These are phyloP conservation scores for Panthera leo DNA, from an alignment of 2,113 vertebrate species.

Conservation along the genomic window DNA sequence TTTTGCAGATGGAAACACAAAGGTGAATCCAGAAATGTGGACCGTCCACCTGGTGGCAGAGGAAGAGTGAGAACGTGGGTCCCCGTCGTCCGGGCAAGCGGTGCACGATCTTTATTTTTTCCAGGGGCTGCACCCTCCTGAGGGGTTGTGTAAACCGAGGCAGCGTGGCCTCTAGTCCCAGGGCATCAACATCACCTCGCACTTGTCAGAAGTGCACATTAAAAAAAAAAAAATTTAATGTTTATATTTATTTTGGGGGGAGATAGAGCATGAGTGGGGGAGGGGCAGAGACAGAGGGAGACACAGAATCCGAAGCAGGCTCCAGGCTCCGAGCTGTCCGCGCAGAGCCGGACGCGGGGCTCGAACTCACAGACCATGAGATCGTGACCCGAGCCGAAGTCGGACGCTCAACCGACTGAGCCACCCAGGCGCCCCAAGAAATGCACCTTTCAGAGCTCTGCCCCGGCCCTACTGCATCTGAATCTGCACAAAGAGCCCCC, in stretches of 20 bases:
- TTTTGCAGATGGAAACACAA: background rate
- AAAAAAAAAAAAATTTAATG: no score
- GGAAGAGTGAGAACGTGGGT: background rate
- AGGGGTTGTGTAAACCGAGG: accelerated
- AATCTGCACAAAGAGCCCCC: background rate
- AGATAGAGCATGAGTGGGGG: no score
- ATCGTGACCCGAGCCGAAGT: no score
- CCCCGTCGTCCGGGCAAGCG: background rate
- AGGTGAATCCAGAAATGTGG: background rate
- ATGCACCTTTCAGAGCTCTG: background rate
- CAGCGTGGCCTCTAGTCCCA: background rate
- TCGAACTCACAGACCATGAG: no score
- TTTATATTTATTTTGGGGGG: no score
- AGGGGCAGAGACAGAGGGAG: no score
- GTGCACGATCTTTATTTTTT: no score
- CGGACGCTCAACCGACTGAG: no score
- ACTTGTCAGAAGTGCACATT: background rate
- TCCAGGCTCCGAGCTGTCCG: no score
- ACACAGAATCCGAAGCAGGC: no score
- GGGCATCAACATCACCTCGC: background rate
- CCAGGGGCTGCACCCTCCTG: background rate
- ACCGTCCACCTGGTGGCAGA: background rate
- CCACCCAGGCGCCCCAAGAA: background rate
- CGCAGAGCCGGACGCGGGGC: no score
- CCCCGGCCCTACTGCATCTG: background rate